Percentiles rank a stretch among this genome's conserved stretches.
phyloP scores from a whole-genome alignment of 2,113 vertebrate species.

The Cervus canadensis region DNA sequence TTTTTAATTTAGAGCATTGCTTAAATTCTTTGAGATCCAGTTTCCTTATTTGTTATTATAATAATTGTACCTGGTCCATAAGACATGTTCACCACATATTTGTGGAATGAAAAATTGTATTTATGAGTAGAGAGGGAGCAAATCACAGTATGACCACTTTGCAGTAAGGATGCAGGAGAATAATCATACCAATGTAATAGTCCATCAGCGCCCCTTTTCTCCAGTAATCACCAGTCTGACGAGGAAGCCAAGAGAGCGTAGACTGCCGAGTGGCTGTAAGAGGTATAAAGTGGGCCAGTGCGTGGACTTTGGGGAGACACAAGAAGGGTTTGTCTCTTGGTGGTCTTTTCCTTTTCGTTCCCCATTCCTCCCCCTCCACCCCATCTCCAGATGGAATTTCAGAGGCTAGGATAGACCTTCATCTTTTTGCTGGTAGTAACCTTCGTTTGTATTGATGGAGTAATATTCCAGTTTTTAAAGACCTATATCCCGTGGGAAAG shows the following conservation, averaged over 20 bases:
- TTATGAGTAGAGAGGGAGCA: neutral
- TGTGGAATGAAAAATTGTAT: neutral
- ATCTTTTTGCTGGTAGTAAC: neutral
- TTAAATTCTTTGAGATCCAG: neutral
- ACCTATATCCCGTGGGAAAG: neutral
- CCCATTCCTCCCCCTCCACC: neutral
- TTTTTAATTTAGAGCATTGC: neutral
- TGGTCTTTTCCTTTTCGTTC: neutral
- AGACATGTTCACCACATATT: neutral
- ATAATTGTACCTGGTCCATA: neutral
- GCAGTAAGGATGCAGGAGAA: neutral
- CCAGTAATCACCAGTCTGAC: neutral
- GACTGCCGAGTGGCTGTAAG: no score
- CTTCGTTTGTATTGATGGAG: neutral
- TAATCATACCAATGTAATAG: neutral
- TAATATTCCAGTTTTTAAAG: neutral
- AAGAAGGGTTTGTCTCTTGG: no score
- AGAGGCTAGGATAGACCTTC: neutral
- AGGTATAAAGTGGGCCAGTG: accelerated
- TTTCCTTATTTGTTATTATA: neutral
- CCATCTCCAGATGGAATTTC: neutral
- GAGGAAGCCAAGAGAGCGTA: no score
- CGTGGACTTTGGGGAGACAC: neutral
- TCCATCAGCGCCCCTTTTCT: neutral
- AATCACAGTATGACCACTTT: neutral